Conservation (phyloP, 2,113 vertebrate genomes). For the Festucalex cinctus region DNA sequence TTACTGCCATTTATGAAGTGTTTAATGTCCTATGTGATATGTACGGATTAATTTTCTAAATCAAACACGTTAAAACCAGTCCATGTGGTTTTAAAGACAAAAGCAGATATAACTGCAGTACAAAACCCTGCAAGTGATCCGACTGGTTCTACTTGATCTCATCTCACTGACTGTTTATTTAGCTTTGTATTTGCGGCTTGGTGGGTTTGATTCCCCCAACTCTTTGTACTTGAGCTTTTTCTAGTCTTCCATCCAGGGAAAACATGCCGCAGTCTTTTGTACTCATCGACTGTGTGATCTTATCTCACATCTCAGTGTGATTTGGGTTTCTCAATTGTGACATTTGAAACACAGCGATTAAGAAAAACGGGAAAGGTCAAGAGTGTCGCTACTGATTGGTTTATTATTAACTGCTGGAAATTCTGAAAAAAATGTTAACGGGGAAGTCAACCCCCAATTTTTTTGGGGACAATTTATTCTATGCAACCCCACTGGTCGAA, state of each 20-base stretch:
- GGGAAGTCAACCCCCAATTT: too few relatives aligned
- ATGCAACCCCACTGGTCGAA: too few relatives aligned
- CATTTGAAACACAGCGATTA: slow-evolving; percentile 34
- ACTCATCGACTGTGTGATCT: slow-evolving; percentile 27
- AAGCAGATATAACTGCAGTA: neutral
- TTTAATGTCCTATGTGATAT: too few relatives aligned
- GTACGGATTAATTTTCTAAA: too few relatives aligned
- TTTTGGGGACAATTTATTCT: too few relatives aligned
- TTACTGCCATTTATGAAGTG: too few relatives aligned
- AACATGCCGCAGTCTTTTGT: slow-evolving; percentile 30
- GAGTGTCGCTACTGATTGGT: too few relatives aligned
- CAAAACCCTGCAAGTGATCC: neutral
- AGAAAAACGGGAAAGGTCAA: slow-evolving; percentile 10
- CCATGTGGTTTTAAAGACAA: neutral
- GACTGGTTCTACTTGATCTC: neutral
- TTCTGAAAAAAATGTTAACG: too few relatives aligned
- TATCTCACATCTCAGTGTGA: slow-evolving; percentile 10
- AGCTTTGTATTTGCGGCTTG: slow-evolving; percentile 34
- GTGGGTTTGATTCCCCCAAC: slow-evolving; percentile 3
- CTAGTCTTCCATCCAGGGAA: slow-evolving; percentile 16
- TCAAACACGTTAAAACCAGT: too few relatives aligned
- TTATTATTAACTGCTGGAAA: too few relatives aligned
- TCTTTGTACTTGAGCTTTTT: slow-evolving; percentile 9
- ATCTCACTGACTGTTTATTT: slow-evolving; percentile 36
- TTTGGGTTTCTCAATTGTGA: slow-evolving; percentile 38